Evolutionary conservation across 2,888 invertebrate species (phyloP).

Genomic region (Volucella bombylans): DNA sequence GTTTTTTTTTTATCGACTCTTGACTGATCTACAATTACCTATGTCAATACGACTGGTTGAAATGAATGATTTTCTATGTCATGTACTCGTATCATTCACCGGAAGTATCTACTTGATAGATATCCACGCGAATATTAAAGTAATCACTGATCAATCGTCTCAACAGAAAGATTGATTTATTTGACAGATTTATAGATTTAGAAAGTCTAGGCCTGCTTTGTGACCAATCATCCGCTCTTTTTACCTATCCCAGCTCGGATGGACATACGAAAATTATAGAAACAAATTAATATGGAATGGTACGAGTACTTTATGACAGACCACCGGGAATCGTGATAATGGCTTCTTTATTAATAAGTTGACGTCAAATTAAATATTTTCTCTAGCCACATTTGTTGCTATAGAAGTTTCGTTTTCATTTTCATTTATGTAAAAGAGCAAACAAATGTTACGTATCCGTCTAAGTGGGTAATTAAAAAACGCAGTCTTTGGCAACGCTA

Average conservation of each 20-base stretch:
- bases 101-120: conserved; percentile 3
- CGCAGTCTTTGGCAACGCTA: background rate
- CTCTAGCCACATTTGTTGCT: background rate
- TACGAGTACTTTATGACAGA: too few relatives aligned
- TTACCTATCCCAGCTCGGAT: too few relatives aligned
- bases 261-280: too few relatives aligned
- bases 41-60: background rate
- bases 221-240: too few relatives aligned
- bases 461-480: conserved; percentile 18
- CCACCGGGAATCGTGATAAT: background rate
- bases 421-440: too few relatives aligned
- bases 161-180: background rate
- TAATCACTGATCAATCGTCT: background rate
- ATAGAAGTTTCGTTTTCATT: background rate
- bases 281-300: too few relatives aligned
- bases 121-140: background rate
- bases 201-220: background rate
- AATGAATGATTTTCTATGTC: background rate
- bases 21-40: background rate
- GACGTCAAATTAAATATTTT: conserved; percentile 4
- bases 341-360: conserved; percentile 1
- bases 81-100: background rate
- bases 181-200: background rate
- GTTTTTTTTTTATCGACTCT: background rate
- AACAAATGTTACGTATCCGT: conserved; percentile 22